Conservation (phyloP, 2,113 vertebrate genomes). For the Isichthys henryi region DNA sequence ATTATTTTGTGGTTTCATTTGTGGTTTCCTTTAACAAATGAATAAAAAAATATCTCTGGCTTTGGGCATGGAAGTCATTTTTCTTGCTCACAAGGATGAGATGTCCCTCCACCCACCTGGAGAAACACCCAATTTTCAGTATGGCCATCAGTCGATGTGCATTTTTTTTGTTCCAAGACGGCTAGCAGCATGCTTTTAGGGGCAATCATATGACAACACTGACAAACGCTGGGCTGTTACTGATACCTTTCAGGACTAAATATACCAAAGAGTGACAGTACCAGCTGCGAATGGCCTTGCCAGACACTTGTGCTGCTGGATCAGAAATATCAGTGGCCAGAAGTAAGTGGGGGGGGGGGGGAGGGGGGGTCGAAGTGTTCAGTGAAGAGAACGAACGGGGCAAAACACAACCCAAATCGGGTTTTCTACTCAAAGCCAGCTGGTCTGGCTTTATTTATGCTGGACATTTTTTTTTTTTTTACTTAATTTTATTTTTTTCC, state of each 20-base stretch:
- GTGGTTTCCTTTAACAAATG: slow-evolving; percentile 53
- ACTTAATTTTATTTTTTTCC: slow-evolving; percentile 39
- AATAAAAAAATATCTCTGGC: slow-evolving; percentile 50
- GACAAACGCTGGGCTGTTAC: slow-evolving; percentile 87
- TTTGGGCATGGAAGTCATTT: slow-evolving; percentile 40
- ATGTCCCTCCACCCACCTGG: slow-evolving; percentile 32
- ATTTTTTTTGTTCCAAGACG: slow-evolving; percentile 62
- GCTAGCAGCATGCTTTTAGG: slow-evolving; percentile 54
- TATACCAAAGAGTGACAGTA: slow-evolving; percentile 84
- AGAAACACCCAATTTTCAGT: neutral
- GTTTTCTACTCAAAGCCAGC: slow-evolving; percentile 98
- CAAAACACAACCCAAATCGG: slow-evolving; percentile 78
- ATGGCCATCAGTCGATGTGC: slow-evolving; percentile 33
- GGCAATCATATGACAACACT: slow-evolving; percentile 65
- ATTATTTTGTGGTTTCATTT: neutral
- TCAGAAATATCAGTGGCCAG: slow-evolving; percentile 71
- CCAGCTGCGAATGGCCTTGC: slow-evolving; percentile 78
- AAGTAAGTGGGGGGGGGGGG: slow-evolving; percentile 58
- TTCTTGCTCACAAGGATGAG: slow-evolving; percentile 56
- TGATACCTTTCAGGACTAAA: slow-evolving; percentile 92
- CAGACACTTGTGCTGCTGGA: slow-evolving; percentile 72
- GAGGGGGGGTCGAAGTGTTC: slow-evolving; percentile 62
- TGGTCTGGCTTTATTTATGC: slow-evolving; percentile 96
- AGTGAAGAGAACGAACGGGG: slow-evolving; percentile 75
- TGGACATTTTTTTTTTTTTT: slow-evolving; percentile 57